phyloP scores from a whole-genome alignment of 2,888 invertebrate species.

The Volucella bombylans region DNA sequence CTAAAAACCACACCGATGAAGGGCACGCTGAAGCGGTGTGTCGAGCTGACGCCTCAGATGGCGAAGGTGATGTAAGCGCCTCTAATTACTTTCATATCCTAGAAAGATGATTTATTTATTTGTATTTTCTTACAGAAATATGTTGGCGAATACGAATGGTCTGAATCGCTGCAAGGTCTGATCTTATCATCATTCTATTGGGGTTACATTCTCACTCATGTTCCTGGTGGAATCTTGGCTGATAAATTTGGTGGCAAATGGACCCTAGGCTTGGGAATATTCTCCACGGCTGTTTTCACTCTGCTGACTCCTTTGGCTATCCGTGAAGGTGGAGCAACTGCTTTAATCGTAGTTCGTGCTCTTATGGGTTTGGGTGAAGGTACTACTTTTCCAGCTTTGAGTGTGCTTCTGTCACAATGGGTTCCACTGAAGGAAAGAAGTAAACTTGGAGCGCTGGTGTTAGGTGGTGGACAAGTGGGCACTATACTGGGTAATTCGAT shows the following conservation, averaged over 20 bases:
- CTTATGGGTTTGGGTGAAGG: conserved; percentile 93
- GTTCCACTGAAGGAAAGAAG: conserved; percentile 90
- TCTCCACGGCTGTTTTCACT: conserved; percentile 92
- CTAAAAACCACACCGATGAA: conserved; percentile 76
- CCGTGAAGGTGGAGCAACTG: conserved; percentile 85
- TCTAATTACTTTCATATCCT: neutral
- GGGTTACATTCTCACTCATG: conserved; percentile 91
- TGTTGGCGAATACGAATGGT: conserved; percentile 85
- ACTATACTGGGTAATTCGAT: conserved; percentile 86
- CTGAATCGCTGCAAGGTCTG: conserved; percentile 88
- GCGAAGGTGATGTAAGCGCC: conserved; percentile 61
- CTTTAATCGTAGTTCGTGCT: conserved; percentile 89
- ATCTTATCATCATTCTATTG: conserved; percentile 93
- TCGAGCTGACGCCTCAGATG: conserved; percentile 76
- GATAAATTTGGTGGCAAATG: conserved; percentile 93
- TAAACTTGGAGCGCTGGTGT: conserved; percentile 89
- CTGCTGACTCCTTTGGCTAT: conserved; percentile 90
- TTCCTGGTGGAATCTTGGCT: conserved; percentile 91
- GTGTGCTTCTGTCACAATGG: conserved; percentile 91
- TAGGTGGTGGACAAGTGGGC: conserved; percentile 88
- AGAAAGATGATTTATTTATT: neutral
- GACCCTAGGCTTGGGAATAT: conserved; percentile 90
- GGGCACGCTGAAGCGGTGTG: conserved; percentile 76
- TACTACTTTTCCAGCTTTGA: conserved; percentile 92
- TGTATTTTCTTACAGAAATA: conserved; percentile 4